phyloP scores from a whole-genome alignment of 2,797 vertebrate species.

The Cichlasoma orientale region DNA sequence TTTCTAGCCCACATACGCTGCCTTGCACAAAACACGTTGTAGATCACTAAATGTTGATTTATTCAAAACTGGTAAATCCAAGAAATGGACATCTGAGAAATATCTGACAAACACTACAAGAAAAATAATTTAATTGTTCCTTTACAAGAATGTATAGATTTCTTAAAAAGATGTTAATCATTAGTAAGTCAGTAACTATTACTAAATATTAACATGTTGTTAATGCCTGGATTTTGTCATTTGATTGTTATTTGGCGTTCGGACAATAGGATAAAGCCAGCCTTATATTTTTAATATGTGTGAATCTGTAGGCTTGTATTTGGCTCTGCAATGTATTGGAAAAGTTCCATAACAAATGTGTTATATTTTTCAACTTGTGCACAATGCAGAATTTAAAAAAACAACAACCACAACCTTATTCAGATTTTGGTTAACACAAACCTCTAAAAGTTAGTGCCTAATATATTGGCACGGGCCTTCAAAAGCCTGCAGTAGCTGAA shows the following conservation, averaged over 20 bases:
- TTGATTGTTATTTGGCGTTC: background rate
- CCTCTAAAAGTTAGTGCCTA: background rate
- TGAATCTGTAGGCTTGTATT: background rate
- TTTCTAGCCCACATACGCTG: background rate
- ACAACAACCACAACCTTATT: background rate
- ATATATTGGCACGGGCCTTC: background rate
- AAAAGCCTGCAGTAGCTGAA: conserved; percentile 8
- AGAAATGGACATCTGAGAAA: background rate
- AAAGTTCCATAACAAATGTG: background rate
- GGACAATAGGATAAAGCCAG: background rate
- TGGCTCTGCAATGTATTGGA: background rate
- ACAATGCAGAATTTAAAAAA: background rate
- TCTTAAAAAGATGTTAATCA: background rate
- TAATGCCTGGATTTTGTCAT: background rate
- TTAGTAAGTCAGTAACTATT: background rate
- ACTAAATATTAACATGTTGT: background rate
- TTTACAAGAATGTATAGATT: background rate
- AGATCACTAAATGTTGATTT: background rate
- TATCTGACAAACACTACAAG: background rate
- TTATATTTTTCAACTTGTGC: background rate
- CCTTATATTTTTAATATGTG: background rate
- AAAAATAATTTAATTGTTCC: background rate
- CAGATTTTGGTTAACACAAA: background rate
- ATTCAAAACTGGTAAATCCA: background rate
- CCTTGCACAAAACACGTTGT: background rate